A percentile compares a stretch with the other conserved stretches of the same genome.
phyloP scores from a whole-genome alignment of 2,797 vertebrate genomes.

The Alcedo atthis region DNA sequence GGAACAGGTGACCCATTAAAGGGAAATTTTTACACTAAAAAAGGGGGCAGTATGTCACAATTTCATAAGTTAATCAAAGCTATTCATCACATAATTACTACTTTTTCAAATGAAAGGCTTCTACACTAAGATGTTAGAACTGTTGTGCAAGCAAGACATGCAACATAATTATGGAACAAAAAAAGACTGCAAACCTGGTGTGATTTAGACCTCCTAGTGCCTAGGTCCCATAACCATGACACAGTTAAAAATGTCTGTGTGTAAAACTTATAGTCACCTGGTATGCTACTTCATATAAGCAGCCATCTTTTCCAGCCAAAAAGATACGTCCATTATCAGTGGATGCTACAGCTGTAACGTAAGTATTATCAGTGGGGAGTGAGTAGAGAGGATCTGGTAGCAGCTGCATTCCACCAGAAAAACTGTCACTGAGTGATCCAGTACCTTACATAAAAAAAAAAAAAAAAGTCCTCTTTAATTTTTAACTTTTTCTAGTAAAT shows the following conservation, averaged over 20 bases:
- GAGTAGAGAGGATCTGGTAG: constrained; percentile 96
- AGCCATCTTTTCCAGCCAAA: constrained; percentile 95
- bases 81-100: neutral
- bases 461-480: neutral
- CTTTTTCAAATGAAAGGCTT: neutral
- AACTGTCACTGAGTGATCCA: constrained; percentile 90
- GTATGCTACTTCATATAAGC: constrained; percentile 96
- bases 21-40: neutral
- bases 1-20: neutral
- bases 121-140: neutral
- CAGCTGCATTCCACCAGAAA: constrained; percentile 94
- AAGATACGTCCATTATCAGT: constrained; percentile 94
- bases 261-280: constrained; percentile 74
- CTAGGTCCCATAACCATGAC: neutral
- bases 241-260: neutral
- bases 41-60: rapidly evolving
- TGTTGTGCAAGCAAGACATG: neutral
- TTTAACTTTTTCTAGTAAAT: neutral
- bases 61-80: neutral
- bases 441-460: constrained; percentile 41
- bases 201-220: neutral
- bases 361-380: constrained; percentile 96
- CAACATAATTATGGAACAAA: neutral
- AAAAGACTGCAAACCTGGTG: neutral
- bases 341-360: constrained; percentile 90